These are phyloP conservation scores for Thymelicus lineola DNA, from an alignment of 2,888 invertebrate species.

Conservation along the genomic window DNA sequence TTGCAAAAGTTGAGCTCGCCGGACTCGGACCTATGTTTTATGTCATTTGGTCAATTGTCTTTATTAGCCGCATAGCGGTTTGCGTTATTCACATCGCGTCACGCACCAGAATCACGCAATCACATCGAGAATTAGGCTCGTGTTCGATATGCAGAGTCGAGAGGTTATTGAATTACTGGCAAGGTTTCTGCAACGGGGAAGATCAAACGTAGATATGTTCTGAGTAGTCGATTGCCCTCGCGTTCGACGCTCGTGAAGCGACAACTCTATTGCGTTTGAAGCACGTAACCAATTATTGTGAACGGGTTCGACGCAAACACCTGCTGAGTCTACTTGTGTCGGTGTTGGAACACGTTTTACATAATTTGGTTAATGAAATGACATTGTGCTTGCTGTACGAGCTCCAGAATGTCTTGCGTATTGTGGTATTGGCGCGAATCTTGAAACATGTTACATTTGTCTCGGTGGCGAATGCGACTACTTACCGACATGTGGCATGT, in stretches of 20 bases:
- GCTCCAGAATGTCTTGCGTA: conserved; percentile 4
- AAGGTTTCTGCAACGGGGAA: conserved; percentile 11
- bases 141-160: conserved; percentile 1
- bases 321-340: background rate
- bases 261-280: conserved; percentile 12
- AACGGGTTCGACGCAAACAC: conserved; percentile 18
- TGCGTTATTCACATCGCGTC: conserved; percentile 25
- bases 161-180: conserved; percentile 29
- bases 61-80: conserved; percentile 16
- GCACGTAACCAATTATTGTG: conserved; percentile 26
- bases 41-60: conserved; percentile 15
- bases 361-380: background rate
- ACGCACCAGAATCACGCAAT: background rate
- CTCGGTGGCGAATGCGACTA: no score
- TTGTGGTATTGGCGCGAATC: no score
- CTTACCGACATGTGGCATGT: no score
- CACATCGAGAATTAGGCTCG: conserved; percentile 5
- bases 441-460: no score
- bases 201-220: conserved; percentile 10
- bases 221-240: conserved; percentile 20
- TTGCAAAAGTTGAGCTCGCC: background rate
- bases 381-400: background rate
- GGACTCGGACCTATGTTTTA: conserved; percentile 5
- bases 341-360: background rate
- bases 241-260: conserved; percentile 1